These are phyloP conservation scores for Chesias legatella DNA, from an alignment of 2,888 invertebrate genomes.

Conservation along the genomic window DNA sequence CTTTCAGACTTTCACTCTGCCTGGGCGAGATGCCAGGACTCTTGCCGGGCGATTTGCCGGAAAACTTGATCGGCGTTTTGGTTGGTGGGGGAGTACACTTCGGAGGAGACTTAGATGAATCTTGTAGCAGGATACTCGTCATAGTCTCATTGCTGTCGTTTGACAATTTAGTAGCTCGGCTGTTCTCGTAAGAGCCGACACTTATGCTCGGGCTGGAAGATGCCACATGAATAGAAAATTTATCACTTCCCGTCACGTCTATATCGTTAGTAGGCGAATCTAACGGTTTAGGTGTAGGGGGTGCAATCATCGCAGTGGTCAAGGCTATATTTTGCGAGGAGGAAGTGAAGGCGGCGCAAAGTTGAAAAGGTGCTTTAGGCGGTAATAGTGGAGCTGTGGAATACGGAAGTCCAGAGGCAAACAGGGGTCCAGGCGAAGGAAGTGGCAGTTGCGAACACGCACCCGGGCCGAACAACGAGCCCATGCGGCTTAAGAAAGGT, in stretches of 20 bases:
- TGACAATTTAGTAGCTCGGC: conserved; percentile 56
- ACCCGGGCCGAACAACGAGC: conserved; percentile 82
- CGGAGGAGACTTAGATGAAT: conserved; percentile 57
- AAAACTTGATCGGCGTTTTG: conserved; percentile 82
- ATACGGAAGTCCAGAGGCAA: conserved; percentile 81
- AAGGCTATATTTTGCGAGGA: conserved; percentile 90
- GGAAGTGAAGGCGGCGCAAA: conserved; percentile 89
- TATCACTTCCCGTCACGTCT: conserved; percentile 59
- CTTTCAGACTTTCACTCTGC: conserved; percentile 72
- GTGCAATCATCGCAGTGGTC: conserved; percentile 89
- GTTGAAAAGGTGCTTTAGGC: conserved; percentile 75
- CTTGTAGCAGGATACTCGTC: conserved; percentile 49
- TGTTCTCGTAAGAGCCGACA: conserved; percentile 60
- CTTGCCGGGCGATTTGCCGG: conserved; percentile 85
- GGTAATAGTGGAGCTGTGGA: conserved; percentile 74
- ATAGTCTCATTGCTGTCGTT: conserved; percentile 61
- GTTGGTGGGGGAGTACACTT: conserved; percentile 52
- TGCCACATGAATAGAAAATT: conserved; percentile 57
- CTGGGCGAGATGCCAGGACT: conserved; percentile 84
- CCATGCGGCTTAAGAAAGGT: conserved; percentile 80
- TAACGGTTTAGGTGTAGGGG: conserved; percentile 77
- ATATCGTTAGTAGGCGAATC: conserved; percentile 69
- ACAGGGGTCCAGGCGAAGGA: conserved; percentile 84
- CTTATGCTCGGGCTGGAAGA: conserved; percentile 62
- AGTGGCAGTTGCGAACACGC: conserved; percentile 83